Conservation (phyloP, 2,888 invertebrate genomes). For the Drosophila colorata region DNA sequence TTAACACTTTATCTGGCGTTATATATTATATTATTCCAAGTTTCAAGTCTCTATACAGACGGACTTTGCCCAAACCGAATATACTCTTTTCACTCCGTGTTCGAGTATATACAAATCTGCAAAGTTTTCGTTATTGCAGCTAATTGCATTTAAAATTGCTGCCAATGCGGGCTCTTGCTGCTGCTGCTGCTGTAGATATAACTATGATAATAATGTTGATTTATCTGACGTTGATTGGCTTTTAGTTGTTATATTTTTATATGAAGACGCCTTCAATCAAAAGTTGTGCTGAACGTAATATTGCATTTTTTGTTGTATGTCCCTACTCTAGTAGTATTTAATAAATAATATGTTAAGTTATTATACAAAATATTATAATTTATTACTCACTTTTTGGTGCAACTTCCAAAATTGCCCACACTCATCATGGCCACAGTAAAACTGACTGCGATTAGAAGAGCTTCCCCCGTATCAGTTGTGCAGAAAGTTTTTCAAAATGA, state of each 20-base stretch:
- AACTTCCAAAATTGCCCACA: too few species aligned
- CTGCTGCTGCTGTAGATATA: constrained; percentile 23
- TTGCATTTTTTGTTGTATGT: too few species aligned
- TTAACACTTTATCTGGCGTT: too few species aligned
- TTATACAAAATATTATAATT: too few species aligned
- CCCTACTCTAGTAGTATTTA: too few species aligned
- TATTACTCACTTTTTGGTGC: too few species aligned
- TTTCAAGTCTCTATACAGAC: neutral
- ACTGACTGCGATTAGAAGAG: constrained; percentile 29
- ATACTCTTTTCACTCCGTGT: neutral
- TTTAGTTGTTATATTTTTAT: constrained; percentile 22
- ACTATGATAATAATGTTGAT: constrained; percentile 50
- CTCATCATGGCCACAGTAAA: neutral
- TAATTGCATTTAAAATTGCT: constrained; percentile 67
- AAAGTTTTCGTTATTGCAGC: constrained; percentile 51
- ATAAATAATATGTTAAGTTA: too few species aligned
- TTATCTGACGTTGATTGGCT: constrained; percentile 57
- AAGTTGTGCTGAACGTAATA: neutral
- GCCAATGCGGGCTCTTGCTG: constrained; percentile 30
- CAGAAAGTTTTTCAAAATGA: constrained; percentile 32
- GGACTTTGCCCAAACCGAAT: neutral
- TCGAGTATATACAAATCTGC: constrained; percentile 4
- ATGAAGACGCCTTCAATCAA: neutral
- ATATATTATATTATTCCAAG: too few species aligned
- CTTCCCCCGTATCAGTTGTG: too few species aligned